Evolutionary conservation across 2,797 vertebrate genomes (phyloP).

Genomic region (Cuculus canorus): DNA sequence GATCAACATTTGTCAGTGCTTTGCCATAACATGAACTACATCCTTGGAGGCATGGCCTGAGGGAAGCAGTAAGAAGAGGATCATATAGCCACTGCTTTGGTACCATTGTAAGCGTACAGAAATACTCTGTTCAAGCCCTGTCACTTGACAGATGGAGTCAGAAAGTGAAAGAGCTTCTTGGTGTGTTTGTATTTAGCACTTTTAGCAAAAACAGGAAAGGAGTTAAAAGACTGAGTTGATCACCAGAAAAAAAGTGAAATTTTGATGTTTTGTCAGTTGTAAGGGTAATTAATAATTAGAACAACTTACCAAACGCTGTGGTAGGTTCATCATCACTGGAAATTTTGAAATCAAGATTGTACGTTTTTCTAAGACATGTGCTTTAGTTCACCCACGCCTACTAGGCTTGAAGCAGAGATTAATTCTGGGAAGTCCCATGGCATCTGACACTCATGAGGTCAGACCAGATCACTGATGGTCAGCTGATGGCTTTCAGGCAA

Average conservation of each 20-base stretch:
- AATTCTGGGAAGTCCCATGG: slow-evolving; percentile 25
- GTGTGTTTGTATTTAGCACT: not conserved
- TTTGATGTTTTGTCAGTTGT: not conserved
- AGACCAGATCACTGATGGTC: slow-evolving; percentile 1
- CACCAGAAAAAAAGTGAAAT: not conserved
- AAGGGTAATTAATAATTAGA: slow-evolving; percentile 40
- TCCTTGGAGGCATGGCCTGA: not conserved
- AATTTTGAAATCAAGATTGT: slow-evolving; percentile 58
- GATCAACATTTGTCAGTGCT: not conserved
- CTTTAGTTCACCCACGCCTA: slow-evolving; percentile 39
- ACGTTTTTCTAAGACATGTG: slow-evolving; percentile 50
- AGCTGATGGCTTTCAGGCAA: slow-evolving; percentile 41
- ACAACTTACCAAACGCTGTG: slow-evolving; percentile 61
- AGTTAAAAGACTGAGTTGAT: not conserved
- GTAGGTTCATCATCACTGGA: slow-evolving; percentile 10
- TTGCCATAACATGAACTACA: not conserved
- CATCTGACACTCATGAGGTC: not conserved
- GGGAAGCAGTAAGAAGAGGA: not conserved
- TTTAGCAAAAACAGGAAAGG: not conserved
- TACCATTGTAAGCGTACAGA: not conserved
- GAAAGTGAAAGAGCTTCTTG: not conserved
- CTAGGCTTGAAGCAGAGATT: slow-evolving; percentile 34
- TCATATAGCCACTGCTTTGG: not conserved
- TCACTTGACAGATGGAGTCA: not conserved
- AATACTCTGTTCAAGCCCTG: not conserved